A percentile compares a stretch with the other conserved stretches of the same genome.
Conservation (phyloP, 2,113 vertebrate species). For the Oryctolagus cuniculus region DNA sequence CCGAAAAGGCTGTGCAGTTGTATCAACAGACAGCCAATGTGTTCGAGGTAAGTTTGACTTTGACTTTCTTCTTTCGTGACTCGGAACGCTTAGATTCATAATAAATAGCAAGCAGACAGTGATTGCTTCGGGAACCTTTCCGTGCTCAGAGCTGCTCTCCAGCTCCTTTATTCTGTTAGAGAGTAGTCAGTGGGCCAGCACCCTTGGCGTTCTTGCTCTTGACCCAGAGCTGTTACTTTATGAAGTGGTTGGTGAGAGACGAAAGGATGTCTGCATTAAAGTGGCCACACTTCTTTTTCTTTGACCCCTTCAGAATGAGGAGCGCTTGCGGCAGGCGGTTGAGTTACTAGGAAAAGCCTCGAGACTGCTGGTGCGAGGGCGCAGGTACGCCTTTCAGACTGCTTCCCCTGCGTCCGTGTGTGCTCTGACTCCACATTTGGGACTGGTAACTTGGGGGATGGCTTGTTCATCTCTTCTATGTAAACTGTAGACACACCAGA, state of each 20-base stretch:
- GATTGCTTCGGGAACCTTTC: background rate
- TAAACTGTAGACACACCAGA: background rate
- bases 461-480: background rate
- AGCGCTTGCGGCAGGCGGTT: conserved; percentile 96
- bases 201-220: background rate
- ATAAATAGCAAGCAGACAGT: background rate
- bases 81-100: background rate
- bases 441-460: background rate
- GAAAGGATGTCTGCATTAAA: background rate
- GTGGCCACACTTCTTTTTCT: conserved; percentile 13
- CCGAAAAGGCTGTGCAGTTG: conserved; percentile 97
- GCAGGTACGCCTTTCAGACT: conserved; percentile 88
- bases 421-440: background rate
- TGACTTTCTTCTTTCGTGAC: conserved; percentile 35
- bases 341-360: conserved; percentile 97
- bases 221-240: background rate
- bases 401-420: background rate
- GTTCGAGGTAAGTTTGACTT: conserved; percentile 92
- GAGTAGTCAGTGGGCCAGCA: background rate
- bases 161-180: background rate
- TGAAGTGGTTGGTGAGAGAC: background rate
- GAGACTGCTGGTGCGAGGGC: conserved; percentile 95
- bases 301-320: conserved; percentile 92
- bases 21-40: conserved; percentile 98
- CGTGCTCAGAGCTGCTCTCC: background rate